phyloP scores from a whole-genome alignment of 2,797 vertebrate species.

The Ciconia nigra region DNA sequence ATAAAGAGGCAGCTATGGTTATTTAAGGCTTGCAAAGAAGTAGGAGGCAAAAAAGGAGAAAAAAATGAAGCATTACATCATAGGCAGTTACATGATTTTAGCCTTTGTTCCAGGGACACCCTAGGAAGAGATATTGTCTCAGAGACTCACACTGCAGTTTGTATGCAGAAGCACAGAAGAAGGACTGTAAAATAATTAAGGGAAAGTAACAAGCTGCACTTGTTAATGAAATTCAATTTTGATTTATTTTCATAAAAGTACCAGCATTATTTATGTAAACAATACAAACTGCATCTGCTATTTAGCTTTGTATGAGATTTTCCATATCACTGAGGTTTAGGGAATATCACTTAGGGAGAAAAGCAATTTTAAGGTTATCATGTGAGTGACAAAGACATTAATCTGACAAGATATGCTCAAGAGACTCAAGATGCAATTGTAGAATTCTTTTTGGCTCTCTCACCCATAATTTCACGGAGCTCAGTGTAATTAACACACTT shows the following conservation, averaged over 20 bases:
- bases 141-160: neutral
- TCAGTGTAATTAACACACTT: conserved; percentile 76
- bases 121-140: neutral
- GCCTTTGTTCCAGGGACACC: neutral
- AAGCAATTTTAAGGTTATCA: conserved; percentile 72
- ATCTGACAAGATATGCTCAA: conserved; percentile 70
- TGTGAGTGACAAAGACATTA: conserved; percentile 72
- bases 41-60: fast-evolving
- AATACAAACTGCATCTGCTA: conserved; percentile 29
- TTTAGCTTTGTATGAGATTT: conserved; percentile 46
- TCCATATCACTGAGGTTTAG: conserved; percentile 35
- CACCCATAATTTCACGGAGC: conserved; percentile 63
- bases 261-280: conserved; percentile 58
- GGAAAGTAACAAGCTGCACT: neutral
- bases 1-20: neutral
- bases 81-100: neutral
- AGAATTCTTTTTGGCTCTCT: conserved; percentile 59
- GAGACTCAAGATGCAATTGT: conserved; percentile 49
- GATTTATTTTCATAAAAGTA: conserved; percentile 46
- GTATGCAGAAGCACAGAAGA: neutral
- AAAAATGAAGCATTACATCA: neutral
- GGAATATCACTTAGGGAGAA: conserved; percentile 64
- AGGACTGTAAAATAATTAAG: conserved; percentile 16
- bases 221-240: conserved; percentile 29
- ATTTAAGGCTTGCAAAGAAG: neutral